Evolutionary conservation across 2,888 invertebrate species (phyloP).

Genomic region (Zele albiditarsus): DNA sequence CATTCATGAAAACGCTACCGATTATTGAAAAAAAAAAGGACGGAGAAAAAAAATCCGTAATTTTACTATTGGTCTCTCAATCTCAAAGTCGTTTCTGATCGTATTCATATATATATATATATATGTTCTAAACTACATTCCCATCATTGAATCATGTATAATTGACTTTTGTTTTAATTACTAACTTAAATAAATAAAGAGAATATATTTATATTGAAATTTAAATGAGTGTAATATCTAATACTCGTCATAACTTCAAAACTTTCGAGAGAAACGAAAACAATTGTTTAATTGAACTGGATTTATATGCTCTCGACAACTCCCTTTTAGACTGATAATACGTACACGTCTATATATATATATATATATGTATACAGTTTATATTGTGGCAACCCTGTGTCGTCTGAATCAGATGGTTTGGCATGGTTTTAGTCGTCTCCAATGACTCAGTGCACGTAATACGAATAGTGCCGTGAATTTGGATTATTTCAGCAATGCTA

Average conservation of each 20-base stretch:
- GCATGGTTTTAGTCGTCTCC: constrained; percentile 25
- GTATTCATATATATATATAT: too few species aligned
- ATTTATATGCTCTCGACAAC: constrained; percentile 7
- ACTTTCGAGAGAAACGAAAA: neutral
- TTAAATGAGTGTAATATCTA: neutral
- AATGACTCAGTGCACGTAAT: constrained; percentile 51
- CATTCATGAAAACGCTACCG: neutral
- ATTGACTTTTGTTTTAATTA: neutral
- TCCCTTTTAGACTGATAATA: constrained; percentile 16
- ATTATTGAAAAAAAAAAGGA: neutral
- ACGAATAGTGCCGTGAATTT: constrained; percentile 47
- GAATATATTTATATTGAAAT: neutral
- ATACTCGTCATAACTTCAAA: neutral
- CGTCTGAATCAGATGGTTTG: constrained; percentile 48
- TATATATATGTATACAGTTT: neutral
- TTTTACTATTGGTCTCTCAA: neutral
- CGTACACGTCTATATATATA: neutral
- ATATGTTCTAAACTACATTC: neutral
- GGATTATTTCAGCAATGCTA: constrained; percentile 45
- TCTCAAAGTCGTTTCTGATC: neutral
- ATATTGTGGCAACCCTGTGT: constrained; percentile 30
- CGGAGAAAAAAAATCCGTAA: neutral
- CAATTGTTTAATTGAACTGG: neutral
- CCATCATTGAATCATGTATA: neutral
- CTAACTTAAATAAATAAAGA: neutral